Conservation (phyloP, 2,888 invertebrate species). For the Vesta saturnalis region DNA sequence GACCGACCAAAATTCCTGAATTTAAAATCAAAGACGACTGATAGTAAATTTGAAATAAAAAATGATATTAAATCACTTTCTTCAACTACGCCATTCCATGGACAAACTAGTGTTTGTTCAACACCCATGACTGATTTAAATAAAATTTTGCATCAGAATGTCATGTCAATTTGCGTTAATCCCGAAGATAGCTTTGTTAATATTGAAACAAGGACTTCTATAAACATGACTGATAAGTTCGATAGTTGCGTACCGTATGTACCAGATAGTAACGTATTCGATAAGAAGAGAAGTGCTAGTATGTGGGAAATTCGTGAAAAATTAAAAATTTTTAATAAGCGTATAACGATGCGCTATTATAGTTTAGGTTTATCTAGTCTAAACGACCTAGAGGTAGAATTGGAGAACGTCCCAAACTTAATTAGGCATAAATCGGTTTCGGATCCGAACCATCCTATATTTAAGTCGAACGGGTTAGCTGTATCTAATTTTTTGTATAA, state of each 20-base stretch:
- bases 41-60: slow-evolving; percentile 43
- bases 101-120: slow-evolving; percentile 80
- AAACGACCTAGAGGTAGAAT: slow-evolving; percentile 40
- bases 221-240: slow-evolving; percentile 51
- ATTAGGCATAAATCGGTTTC: slow-evolving; percentile 72
- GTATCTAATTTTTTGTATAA: slow-evolving; percentile 79
- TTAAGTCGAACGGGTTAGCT: slow-evolving; percentile 77
- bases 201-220: slow-evolving; percentile 5
- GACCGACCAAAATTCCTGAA: slow-evolving; percentile 60
- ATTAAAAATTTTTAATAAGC: slow-evolving; percentile 65
- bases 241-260: slow-evolving; percentile 31
- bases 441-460: slow-evolving; percentile 82
- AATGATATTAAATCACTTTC: slow-evolving; percentile 36
- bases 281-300: slow-evolving; percentile 63
- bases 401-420: slow-evolving; percentile 54
- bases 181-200: slow-evolving; percentile 59
- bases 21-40: slow-evolving; percentile 55
- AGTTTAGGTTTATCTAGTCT: slow-evolving; percentile 62
- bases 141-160: slow-evolving; percentile 76
- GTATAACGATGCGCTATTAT: slow-evolving; percentile 68
- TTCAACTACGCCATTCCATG: slow-evolving; percentile 64
- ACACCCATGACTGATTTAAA: slow-evolving; percentile 78
- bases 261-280: slow-evolving; percentile 43
- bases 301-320: slow-evolving; percentile 73
- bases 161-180: slow-evolving; percentile 78